Percentiles rank a stretch among this genome's conserved stretches.
phyloP scores from a whole-genome alignment of 2,888 invertebrate species.

The Chesias legatella region DNA sequence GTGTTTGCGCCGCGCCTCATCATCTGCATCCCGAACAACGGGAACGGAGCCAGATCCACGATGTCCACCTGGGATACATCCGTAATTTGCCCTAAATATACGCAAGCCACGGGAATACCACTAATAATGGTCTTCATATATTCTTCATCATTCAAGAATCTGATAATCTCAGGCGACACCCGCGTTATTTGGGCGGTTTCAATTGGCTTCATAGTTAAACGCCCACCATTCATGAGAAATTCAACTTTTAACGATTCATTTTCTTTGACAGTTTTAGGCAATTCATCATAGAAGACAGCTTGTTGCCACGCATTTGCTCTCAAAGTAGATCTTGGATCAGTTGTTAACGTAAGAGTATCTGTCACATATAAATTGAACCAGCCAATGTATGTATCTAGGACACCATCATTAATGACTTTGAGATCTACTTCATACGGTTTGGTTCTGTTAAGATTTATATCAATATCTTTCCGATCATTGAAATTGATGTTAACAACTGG shows the following conservation, averaged over 20 bases:
- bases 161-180: conserved; percentile 53
- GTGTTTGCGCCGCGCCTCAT: conserved; percentile 70
- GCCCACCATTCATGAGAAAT: conserved; percentile 60
- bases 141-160: conserved; percentile 74
- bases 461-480: conserved; percentile 75
- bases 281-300: conserved; percentile 83
- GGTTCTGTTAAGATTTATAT: conserved; percentile 48
- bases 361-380: conserved; percentile 88
- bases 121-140: conserved; percentile 61
- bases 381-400: conserved; percentile 83
- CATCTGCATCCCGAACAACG: conserved; percentile 81
- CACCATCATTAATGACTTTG: conserved; percentile 66
- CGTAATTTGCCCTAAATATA: conserved; percentile 59
- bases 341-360: conserved; percentile 81
- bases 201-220: conserved; percentile 49
- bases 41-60: conserved; percentile 82
- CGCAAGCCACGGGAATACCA: conserved; percentile 54
- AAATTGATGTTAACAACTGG: conserved; percentile 83
- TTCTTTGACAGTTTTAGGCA: conserved; percentile 50
- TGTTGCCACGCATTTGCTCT: conserved; percentile 88
- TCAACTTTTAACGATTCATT: conserved; percentile 49
- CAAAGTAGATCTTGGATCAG: conserved; percentile 75
- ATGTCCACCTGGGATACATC: conserved; percentile 56
- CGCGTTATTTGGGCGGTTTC: conserved; percentile 39
- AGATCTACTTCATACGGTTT: conserved; percentile 60